Conservation (phyloP, 2,113 vertebrate genomes). For the Falco punctatus region DNA sequence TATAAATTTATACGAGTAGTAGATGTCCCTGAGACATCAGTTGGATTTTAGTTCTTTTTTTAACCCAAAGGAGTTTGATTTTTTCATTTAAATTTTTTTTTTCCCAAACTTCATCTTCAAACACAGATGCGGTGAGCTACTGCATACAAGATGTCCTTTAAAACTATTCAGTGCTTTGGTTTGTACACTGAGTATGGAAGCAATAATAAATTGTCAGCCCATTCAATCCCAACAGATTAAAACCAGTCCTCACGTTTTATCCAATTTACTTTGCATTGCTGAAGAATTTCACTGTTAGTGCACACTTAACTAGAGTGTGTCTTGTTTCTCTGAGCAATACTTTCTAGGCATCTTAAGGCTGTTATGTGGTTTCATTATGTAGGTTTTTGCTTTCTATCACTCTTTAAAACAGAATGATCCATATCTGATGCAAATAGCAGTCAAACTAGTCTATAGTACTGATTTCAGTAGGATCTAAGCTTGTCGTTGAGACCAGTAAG, state of each 20-base stretch:
- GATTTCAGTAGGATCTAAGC: background rate
- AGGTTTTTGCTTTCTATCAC: constrained; percentile 1
- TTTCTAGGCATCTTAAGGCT: background rate
- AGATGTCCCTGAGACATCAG: background rate
- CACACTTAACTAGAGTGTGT: background rate
- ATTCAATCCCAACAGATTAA: background rate
- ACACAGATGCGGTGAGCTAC: background rate
- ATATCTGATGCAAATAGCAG: background rate
- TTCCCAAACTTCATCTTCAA: background rate
- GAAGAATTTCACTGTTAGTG: background rate
- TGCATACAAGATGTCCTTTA: background rate
- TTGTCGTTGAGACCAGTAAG: background rate
- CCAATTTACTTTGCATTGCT: background rate
- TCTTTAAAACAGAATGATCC: constrained; percentile 9
- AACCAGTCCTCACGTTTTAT: background rate
- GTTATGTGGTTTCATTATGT: background rate
- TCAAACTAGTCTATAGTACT: background rate
- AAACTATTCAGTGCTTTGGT: background rate
- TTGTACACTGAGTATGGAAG: background rate
- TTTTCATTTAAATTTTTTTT: background rate
- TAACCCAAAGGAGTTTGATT: background rate
- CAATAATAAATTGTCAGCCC: background rate
- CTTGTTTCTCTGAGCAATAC: background rate
- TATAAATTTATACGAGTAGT: background rate
- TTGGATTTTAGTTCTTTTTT: background rate